phyloP scores from a whole-genome alignment of 2,797 vertebrate species.

The Gymnopithys bicolor region DNA sequence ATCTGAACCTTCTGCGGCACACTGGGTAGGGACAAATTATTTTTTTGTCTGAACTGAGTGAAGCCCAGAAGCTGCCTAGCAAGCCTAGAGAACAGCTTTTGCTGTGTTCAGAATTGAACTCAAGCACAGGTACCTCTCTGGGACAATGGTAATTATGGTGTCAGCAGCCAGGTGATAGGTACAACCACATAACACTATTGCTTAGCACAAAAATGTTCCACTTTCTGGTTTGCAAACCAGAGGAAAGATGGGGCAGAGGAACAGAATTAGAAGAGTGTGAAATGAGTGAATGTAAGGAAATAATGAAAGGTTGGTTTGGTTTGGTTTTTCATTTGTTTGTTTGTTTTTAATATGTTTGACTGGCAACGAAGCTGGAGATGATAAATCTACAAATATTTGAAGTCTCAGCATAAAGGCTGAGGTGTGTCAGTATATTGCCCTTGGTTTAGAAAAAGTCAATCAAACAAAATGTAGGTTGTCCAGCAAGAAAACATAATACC shows the following conservation, averaged over 20 bases:
- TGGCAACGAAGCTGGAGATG: neutral
- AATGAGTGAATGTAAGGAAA: neutral
- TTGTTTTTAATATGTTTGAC: neutral
- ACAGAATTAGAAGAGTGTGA: neutral
- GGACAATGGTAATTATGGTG: neutral
- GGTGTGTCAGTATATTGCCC: neutral
- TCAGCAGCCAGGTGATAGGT: neutral
- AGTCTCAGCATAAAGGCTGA: neutral
- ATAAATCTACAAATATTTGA: neutral
- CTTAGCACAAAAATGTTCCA: neutral
- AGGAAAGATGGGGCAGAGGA: neutral
- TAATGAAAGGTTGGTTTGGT: neutral
- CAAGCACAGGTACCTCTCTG: neutral
- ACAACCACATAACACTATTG: neutral
- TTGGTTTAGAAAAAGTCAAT: neutral
- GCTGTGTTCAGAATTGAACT: neutral
- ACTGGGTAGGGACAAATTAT: neutral
- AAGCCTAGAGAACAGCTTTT: neutral
- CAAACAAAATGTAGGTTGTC: neutral
- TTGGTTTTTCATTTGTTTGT: no score
- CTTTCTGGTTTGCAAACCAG: neutral
- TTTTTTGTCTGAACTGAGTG: neutral
- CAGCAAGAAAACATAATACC: neutral
- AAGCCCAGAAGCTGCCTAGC: neutral
- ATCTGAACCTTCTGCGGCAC: neutral